Percentiles rank a stretch among this genome's conserved stretches.
phyloP scores from a whole-genome alignment of 64 coral and sea anemone species.

The Orbicella faveolata region DNA sequence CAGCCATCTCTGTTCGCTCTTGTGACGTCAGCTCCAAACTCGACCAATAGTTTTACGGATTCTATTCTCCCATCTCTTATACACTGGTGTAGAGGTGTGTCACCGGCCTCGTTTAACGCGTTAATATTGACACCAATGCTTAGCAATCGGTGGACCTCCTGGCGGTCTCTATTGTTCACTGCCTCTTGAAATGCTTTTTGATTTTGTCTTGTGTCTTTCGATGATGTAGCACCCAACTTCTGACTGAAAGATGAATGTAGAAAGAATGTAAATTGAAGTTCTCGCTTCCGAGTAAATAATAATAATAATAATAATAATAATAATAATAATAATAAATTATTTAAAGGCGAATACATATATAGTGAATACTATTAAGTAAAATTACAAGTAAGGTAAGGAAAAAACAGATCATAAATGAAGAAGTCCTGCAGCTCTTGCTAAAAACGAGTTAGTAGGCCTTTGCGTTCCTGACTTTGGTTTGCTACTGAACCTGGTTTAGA shows the following conservation, averaged over 20 bases:
- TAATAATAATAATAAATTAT: too few species aligned
- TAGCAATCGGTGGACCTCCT: conserved; percentile 55
- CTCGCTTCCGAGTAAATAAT: too few species aligned
- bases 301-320: too few species aligned
- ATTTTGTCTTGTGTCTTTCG: background rate
- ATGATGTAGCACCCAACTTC: background rate
- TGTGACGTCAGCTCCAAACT: conserved; percentile 66
- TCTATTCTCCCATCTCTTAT: conserved; percentile 71
- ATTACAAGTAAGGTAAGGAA: too few species aligned
- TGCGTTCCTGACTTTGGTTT: too few species aligned
- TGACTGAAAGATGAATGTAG: background rate
- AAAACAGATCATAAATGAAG: too few species aligned
- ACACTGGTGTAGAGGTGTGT: conserved; percentile 68
- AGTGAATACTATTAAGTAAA: too few species aligned
- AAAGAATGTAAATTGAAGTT: too few species aligned
- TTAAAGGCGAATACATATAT: too few species aligned
- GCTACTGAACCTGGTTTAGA: too few species aligned
- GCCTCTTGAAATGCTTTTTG: conserved; percentile 65
- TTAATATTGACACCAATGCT: conserved; percentile 61
- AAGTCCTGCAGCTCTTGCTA: too few species aligned
- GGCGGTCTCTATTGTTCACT: conserved; percentile 40
- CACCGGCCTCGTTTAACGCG: conserved; percentile 64
- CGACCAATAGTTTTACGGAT: conserved; percentile 71
- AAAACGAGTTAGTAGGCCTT: too few species aligned
- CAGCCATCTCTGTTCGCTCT: conserved; percentile 77